These are phyloP conservation scores for Biston betularia DNA, from an alignment of 2,888 invertebrate genomes.

Conservation along the genomic window DNA sequence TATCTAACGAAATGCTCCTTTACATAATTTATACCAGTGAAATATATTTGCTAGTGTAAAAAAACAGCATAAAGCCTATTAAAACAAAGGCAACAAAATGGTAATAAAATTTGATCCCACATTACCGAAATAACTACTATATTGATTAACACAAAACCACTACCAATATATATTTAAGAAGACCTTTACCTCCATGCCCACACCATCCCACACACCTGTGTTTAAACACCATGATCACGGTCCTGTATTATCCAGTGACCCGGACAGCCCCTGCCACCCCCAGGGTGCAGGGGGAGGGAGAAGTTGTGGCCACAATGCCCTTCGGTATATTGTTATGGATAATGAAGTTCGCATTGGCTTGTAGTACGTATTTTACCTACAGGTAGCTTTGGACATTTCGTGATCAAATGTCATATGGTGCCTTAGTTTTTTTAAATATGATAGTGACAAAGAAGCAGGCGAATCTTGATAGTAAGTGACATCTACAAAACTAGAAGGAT, in stretches of 20 bases:
- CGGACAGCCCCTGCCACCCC: slow-evolving; percentile 13
- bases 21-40: no score
- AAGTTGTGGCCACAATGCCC: slow-evolving; percentile 17
- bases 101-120: no score
- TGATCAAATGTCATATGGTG: background rate
- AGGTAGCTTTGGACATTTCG: background rate
- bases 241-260: slow-evolving; percentile 28
- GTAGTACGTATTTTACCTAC: background rate
- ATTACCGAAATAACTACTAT: background rate
- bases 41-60: no score
- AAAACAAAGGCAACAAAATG: no score
- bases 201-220: slow-evolving; percentile 19
- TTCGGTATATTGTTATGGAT: slow-evolving; percentile 26
- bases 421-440: no score
- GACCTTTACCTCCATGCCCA: background rate
- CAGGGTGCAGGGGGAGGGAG: background rate
- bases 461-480: no score
- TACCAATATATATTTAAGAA: background rate
- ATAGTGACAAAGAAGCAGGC: no score
- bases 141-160: background rate
- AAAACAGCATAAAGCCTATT: no score
- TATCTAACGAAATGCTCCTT: no score
- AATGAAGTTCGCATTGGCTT: slow-evolving; percentile 18
- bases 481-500: no score
- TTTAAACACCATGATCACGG: slow-evolving; percentile 23